Conservation (phyloP, 2,797 vertebrate genomes). For the Bryconaethiops microstoma region DNA sequence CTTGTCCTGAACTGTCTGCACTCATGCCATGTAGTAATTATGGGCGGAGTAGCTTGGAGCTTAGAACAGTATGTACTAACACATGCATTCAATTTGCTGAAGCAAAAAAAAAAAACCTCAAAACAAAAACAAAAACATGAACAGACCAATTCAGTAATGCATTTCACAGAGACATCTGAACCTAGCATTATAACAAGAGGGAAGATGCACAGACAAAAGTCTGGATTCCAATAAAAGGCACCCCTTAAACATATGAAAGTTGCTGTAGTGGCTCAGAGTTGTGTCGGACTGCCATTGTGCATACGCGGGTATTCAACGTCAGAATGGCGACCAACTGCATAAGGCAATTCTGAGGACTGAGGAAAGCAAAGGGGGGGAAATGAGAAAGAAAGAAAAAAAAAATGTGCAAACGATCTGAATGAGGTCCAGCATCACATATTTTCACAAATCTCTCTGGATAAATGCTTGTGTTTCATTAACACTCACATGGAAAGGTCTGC, state of each 20-base stretch:
- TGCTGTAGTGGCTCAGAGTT: slow-evolving; percentile 40
- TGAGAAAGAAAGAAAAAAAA: background rate
- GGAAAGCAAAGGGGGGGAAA: background rate
- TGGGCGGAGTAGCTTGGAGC: slow-evolving; percentile 31
- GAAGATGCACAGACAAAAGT: slow-evolving; percentile 42
- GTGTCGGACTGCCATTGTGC: slow-evolving; percentile 51
- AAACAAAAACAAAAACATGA: background rate
- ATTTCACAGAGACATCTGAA: slow-evolving; percentile 34
- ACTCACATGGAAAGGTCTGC: background rate
- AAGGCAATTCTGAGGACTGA: slow-evolving; percentile 55
- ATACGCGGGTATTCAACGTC: slow-evolving; percentile 35
- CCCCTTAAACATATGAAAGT: slow-evolving; percentile 33
- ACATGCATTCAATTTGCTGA: slow-evolving; percentile 47
- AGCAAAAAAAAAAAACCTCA: background rate
- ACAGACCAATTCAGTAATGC: slow-evolving; percentile 16
- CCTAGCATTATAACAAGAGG: slow-evolving; percentile 11
- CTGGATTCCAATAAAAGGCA: slow-evolving; percentile 51
- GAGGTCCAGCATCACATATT: slow-evolving; percentile 9
- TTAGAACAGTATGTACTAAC: slow-evolving; percentile 41
- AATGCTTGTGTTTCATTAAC: slow-evolving; percentile 3
- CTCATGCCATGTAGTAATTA: slow-evolving; percentile 12
- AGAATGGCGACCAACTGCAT: slow-evolving; percentile 51
- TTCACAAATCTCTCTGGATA: background rate
- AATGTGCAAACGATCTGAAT: background rate
- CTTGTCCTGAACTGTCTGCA: background rate